Evolutionary conservation across 2,113 vertebrate genomes (phyloP).

Genomic region (Antechinus flavipes): DNA sequence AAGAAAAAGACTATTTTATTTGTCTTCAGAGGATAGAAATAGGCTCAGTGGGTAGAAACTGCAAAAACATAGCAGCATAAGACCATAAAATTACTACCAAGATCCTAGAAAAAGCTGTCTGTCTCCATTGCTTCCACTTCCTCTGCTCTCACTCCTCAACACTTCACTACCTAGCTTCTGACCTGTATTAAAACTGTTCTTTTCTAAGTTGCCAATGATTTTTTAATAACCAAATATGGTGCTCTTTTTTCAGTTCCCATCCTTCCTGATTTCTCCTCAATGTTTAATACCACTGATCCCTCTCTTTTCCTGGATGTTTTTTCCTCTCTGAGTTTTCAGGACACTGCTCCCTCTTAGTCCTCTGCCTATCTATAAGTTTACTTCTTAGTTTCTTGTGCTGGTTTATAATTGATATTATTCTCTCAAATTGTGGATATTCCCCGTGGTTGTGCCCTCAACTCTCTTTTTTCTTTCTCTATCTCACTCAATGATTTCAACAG

Average conservation of each 20-base stretch:
- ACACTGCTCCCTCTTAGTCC: neutral
- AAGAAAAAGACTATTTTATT: neutral
- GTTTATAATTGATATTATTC: neutral
- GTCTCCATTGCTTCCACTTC: neutral
- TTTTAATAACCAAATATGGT: neutral
- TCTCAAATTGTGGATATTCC: neutral
- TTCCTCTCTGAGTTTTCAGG: neutral
- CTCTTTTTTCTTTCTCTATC: neutral
- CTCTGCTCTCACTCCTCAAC: neutral
- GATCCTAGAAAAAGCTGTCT: neutral
- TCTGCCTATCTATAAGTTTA: neutral
- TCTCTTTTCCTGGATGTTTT: neutral
- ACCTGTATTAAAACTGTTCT: neutral
- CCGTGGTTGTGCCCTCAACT: no score
- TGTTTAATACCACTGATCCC: neutral
- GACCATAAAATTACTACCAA: neutral
- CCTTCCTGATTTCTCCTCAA: neutral
- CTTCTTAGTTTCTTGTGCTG: neutral
- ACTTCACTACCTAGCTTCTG: neutral
- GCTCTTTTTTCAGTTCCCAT: neutral
- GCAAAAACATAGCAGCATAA: neutral
- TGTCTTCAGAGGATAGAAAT: neutral
- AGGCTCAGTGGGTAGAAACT: neutral
- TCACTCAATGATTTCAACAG: neutral
- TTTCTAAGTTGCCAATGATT: neutral